Evolutionary conservation across 2,113 vertebrate species (phyloP).

Genomic region (Cebus imitator): DNA sequence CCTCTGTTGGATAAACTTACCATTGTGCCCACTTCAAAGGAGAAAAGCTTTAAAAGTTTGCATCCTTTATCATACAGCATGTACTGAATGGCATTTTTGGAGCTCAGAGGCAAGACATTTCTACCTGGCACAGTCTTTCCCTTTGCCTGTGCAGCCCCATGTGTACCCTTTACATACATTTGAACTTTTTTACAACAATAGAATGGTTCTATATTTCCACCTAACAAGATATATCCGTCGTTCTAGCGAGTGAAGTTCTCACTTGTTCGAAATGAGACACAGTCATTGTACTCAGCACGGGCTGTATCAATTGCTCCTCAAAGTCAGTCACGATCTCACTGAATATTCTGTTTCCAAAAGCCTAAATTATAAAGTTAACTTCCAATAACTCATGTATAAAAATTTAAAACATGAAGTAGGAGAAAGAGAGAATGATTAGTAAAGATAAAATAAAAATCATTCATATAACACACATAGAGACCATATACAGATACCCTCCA

Average conservation of each 20-base stretch:
- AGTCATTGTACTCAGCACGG: no score
- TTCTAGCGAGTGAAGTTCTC: background rate
- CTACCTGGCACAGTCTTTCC: no score
- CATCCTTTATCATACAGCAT: background rate
- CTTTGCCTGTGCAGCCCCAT: background rate
- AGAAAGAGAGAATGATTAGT: background rate
- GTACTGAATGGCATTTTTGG: background rate
- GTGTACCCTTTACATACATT: no score
- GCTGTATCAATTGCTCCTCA: background rate
- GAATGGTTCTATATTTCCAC: background rate
- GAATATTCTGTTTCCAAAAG: background rate
- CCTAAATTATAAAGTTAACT: background rate
- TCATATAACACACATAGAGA: accelerated
- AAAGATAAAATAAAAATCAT: background rate
- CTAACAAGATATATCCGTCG: background rate
- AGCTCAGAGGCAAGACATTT: background rate
- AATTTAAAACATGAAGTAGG: background rate
- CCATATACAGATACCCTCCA: accelerated
- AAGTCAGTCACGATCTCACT: background rate
- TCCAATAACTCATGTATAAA: background rate
- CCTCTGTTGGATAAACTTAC: background rate
- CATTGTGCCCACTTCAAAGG: background rate
- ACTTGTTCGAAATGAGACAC: background rate
- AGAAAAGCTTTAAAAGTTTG: background rate
- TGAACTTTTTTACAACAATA: background rate